Conservation (phyloP, 2,888 invertebrate genomes). For the Aquatica leii region DNA sequence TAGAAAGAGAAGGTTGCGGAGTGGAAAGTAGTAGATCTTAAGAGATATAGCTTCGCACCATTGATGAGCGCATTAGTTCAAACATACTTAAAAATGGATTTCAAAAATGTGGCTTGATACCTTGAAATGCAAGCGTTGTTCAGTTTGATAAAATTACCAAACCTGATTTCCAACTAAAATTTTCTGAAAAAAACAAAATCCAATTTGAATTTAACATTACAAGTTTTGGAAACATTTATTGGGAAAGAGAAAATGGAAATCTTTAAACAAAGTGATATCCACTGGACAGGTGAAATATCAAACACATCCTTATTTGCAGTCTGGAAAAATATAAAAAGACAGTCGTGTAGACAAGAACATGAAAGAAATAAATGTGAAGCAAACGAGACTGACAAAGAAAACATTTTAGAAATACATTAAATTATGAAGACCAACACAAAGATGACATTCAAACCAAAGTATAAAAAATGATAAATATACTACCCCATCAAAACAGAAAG, state of each 20-base stretch:
- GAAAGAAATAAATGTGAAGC: background rate
- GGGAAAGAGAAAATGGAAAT: too few relatives aligned
- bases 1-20: constrained; percentile 42
- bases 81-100: background rate
- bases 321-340: background rate
- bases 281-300: too few relatives aligned
- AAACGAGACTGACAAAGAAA: too few relatives aligned
- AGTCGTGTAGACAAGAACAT: background rate
- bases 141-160: background rate
- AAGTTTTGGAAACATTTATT: background rate
- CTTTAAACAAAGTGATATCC: too few relatives aligned
- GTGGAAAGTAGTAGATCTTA: background rate
- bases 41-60: background rate
- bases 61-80: background rate
- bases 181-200: background rate
- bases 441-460: too few relatives aligned
- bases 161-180: background rate
- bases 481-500: too few relatives aligned
- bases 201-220: background rate
- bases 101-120: background rate
- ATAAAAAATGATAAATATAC: too few relatives aligned
- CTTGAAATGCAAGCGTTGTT: background rate
- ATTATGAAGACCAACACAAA: too few relatives aligned
- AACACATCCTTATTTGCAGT: background rate
- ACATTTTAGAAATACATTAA: too few relatives aligned